Percentiles rank a stretch among this genome's conserved stretches.
Evolutionary conservation across 2,113 vertebrate genomes (phyloP).

Genomic region (Hyperoodon ampullatus): DNA sequence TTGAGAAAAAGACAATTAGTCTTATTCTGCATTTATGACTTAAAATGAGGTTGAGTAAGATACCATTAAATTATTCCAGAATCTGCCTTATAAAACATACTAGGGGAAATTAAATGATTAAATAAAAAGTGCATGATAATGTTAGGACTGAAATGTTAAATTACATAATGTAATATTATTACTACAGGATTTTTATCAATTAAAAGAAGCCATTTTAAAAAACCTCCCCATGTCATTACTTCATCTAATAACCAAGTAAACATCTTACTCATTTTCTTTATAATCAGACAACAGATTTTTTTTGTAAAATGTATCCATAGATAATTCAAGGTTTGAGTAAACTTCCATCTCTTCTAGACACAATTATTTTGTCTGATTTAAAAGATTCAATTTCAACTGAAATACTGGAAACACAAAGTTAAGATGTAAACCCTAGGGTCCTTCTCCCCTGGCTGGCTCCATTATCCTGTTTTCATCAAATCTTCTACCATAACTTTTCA

Average conservation of each 20-base stretch:
- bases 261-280: background rate
- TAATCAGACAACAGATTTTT: background rate
- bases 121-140: background rate
- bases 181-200: background rate
- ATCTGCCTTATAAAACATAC: background rate
- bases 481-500: background rate
- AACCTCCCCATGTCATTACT: background rate
- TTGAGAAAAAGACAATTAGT: constrained; percentile 84
- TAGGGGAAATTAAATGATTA: background rate
- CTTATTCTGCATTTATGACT: constrained; percentile 41
- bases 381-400: background rate
- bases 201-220: background rate
- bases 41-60: constrained; percentile 1
- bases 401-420: background rate
- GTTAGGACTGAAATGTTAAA: background rate
- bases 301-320: background rate
- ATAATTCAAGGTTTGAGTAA: background rate
- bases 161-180: background rate
- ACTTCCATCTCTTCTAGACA: background rate
- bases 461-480: background rate
- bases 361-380: constrained; percentile 20
- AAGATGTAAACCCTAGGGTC: background rate
- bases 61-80: background rate
- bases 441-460: background rate
- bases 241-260: background rate